Evolutionary conservation across 2,113 vertebrate species (phyloP), one percentile per base, ranked within the genome.

Genomic region (Periophthalmodon schlosseri): DNA sequence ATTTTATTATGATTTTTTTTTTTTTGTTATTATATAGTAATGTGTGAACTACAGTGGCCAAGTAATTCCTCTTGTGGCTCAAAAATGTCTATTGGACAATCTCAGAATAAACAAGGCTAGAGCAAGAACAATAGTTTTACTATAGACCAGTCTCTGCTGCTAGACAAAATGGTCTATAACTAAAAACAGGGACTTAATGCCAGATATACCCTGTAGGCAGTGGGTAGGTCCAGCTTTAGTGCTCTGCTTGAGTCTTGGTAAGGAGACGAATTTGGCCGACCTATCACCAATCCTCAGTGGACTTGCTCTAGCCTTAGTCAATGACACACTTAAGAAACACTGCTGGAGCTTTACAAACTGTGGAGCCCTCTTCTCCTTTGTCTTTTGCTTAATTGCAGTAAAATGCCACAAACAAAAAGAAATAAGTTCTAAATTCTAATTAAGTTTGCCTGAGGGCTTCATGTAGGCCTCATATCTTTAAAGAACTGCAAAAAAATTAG

Each of bases 81-180:
- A 1, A 21, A 1, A 2, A 24, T 58, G 4, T 58, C 1, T 11
- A 12, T 4, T 58, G 56, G 56, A 58, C 9, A 13, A 11, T 58
- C 21, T 13, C n/a, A 21, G 10, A 23, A 21, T 7, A 58, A 58
- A 58, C 56, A 21, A 14, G 10, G 21, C 10, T 9, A 24, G 68
- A 74, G 0, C 33, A 81, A 18, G 52, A 80, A 24, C 10, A 78
- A 64, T 15, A 73, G 24, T 49, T 72, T 82, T 61, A 81, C 28
- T 67, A 88, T 90, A 91, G 81, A 86, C 81, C 87, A 87, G 28
- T 75, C 36, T 61, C 44, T 67, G 80, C 86, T 23, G 64, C 69
- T 82, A 80, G 84, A 86, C 72, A 68, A 84, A 88, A 75, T 80
- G 81, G 73, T 79, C 91, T 91, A 91, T 85, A 75, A 84, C 77